Base-by-base conservation (phyloP, 2,113 vertebrate species). In the Chionodraco myersi region DNA sequence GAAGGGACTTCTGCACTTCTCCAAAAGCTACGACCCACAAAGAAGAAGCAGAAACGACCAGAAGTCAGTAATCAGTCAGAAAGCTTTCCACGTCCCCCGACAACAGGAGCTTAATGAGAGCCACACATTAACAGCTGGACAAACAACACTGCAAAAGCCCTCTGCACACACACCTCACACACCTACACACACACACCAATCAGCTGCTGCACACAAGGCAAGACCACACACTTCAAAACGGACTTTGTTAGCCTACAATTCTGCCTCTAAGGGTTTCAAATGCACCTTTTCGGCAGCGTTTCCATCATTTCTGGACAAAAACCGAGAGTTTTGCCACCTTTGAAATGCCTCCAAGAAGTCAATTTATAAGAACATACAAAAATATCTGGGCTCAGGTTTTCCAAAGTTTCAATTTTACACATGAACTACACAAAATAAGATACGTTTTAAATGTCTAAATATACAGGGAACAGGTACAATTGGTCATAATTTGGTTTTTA, bases 51-150 rank as follows among this genome's bases (percentile, higher is more conserved):
- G 66, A 68, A 52, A 13, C 23, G 6, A 45, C 78, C 53, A 1
- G 52, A 49, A 72, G 63, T 64, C 11, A 8, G 51, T n/a, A 73
- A 81, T 84, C 83, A 79, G 73, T 4, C 57, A 11, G 54, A 53
- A 23, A 14, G 30, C 80, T 71, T 53, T 6, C 34, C 65, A 54
- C 30, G 4, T 30, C 59, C 65, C 36, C 72, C 41, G 75, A 83
- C 79, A 70, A 57, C 62, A 72, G 79, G 70, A 10, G 72, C 72
- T 18, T 72, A 72, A 81, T 52, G 72, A 76, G 41, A 68, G 6
- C 68, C 0, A 54, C 85, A 52, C 66, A 57, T 77, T 23, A 83
- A 73, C 81, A 88, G 79, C 88, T 91, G 86, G 77, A 79, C 88
- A 84, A 86, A 91, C 74, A 78, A 26, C 23, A 80, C 23, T 9